Evolutionary conservation across 1,140 invertebrate genomes (phyloP).

Genomic region (Pseudomyrmex cubaensis): DNA sequence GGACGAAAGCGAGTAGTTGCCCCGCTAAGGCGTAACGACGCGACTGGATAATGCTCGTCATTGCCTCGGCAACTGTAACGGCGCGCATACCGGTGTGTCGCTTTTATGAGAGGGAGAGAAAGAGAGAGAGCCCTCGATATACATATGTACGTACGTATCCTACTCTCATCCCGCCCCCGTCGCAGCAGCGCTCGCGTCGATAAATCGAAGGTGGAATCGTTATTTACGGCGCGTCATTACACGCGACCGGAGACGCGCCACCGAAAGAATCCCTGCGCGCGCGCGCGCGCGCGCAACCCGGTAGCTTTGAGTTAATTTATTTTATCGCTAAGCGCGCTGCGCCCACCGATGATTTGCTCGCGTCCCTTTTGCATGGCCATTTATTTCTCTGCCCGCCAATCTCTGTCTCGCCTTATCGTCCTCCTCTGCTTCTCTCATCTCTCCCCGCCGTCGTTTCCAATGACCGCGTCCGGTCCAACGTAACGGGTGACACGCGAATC

Average conservation of each 20-base stretch:
- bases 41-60: not conserved
- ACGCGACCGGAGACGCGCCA: slow-evolving; percentile 51
- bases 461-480: not conserved
- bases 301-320: slow-evolving; percentile 80
- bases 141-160: not conserved
- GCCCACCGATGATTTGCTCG: slow-evolving; percentile 68
- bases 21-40: slow-evolving; percentile 26
- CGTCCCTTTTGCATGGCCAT: slow-evolving; percentile 42
- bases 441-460: not conserved
- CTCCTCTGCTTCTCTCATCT: slow-evolving; percentile 12
- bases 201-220: slow-evolving; percentile 75
- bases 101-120: slow-evolving; percentile 47
- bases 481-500: slow-evolving; percentile 53
- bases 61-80: slow-evolving; percentile 20
- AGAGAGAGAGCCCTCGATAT: too few relatives aligned
- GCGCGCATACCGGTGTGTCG: slow-evolving; percentile 8
- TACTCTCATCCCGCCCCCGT: not conserved
- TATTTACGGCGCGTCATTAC: slow-evolving; percentile 79
- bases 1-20: not conserved
- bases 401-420: slow-evolving; percentile 32
- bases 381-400: slow-evolving; percentile 49
- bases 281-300: slow-evolving; percentile 71
- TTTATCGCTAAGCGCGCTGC: slow-evolving; percentile 73
- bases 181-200: slow-evolving; percentile 50
- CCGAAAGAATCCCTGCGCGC: slow-evolving; percentile 44